Evolutionary conservation across 2,888 invertebrate species (phyloP), one percentile per base, ranked within the genome.

Genomic region (Chrysolina oricalcia): DNA sequence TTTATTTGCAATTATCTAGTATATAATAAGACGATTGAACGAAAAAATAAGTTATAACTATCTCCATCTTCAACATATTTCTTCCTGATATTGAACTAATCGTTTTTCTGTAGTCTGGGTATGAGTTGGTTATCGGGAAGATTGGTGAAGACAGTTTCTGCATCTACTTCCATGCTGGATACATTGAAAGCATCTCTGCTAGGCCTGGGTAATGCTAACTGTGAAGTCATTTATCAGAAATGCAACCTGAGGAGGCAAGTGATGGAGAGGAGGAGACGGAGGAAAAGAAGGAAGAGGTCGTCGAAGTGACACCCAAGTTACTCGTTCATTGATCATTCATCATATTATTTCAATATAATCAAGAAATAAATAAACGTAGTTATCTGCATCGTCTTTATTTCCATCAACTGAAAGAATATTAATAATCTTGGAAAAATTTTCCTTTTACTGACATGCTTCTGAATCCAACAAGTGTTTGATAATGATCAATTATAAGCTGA

Each of bases 81-180:
- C 35, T 69, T 53, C 63, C 56, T 62, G 64, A 56, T 17, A 35
- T 23, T 75, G 77, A 13, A 43, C 9, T 43, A 5, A 43, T 43
- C 2, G 19, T 13, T 53, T 53, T 53, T 81, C 88, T 88, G n/a
- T 88, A 95, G 95, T 85, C 91, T 94, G 76, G 94, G 94, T n/a
- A 92, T 94, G 88, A 94, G 94, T 75, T 95, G 94, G 94, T 87
- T 93, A 9, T 92, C 93, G 0, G 93, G 94, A 0, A 89, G 89
- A 80, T 81, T 91, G 50, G 80, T 88, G 19, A 86, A 85, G 72
- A 85, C 83, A 75, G 78, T 87, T 64, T 84, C 88, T 41, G 86
- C 88, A 13, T 89, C 90, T 83, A 88, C 90, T 68, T 89, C 90
- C 74, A 91, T 90, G 89, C 83, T 92, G 78, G 91, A 91, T 75